Conservation (phyloP, 2,797 vertebrate genomes). For the Artibeus lituratus region DNA sequence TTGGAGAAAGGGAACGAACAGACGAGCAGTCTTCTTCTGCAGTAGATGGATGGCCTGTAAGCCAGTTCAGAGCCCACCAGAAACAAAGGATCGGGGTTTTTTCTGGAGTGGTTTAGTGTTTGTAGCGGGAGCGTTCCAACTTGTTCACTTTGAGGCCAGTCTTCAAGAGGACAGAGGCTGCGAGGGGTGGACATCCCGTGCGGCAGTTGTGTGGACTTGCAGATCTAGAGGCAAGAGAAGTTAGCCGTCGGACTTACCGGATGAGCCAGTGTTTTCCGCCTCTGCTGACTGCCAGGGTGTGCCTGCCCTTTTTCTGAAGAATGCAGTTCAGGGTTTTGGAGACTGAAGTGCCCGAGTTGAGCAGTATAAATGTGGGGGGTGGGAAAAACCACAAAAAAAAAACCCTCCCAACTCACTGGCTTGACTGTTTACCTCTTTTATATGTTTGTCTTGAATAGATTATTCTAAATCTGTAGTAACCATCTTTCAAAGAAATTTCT, state of each 20-base stretch:
- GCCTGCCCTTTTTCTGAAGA: slow-evolving; percentile 24
- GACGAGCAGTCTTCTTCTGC: neutral
- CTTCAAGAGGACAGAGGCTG: neutral
- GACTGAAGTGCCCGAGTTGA: slow-evolving; percentile 54
- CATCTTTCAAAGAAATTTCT: slow-evolving; percentile 58
- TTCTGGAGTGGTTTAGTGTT: neutral
- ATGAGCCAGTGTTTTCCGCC: neutral
- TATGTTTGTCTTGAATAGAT: slow-evolving; percentile 9
- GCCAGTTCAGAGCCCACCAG: neutral
- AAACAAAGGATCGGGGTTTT: neutral
- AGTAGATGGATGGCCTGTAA: neutral
- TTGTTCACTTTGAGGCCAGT: neutral
- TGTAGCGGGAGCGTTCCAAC: neutral
- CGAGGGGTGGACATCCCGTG: neutral
- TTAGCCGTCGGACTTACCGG: neutral
- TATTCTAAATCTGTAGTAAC: slow-evolving; percentile 48
- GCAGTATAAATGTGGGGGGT: neutral
- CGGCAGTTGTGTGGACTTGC: neutral
- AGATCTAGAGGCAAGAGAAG: neutral
- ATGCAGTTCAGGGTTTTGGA: slow-evolving; percentile 26
- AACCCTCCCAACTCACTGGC: neutral
- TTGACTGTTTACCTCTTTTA: neutral
- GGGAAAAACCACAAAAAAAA: neutral
- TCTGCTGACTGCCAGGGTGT: neutral
- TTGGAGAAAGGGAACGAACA: neutral